Percentiles rank a stretch among this genome's conserved stretches.
Conservation (phyloP, 2,797 vertebrate species). For the Remorina albescens region DNA sequence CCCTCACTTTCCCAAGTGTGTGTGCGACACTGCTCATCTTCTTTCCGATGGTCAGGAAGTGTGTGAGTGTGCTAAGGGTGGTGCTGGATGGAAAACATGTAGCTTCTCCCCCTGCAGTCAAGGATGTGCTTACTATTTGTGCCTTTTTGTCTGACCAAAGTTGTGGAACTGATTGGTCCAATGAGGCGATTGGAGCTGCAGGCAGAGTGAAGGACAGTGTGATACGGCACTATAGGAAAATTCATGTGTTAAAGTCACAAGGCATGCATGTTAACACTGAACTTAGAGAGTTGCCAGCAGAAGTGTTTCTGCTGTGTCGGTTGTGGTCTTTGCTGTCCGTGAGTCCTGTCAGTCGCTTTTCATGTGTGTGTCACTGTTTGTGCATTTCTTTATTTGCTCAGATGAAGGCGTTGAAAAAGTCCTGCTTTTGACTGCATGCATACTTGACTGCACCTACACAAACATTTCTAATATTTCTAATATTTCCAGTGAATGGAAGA, state of each 20-base stretch:
- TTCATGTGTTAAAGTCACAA: conserved; percentile 83
- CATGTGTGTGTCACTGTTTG: conserved; percentile 39
- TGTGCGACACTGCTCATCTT: conserved; percentile 33
- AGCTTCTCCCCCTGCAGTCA: background rate
- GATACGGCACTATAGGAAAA: conserved; percentile 84
- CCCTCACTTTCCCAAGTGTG: conserved; percentile 47
- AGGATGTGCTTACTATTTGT: conserved; percentile 24
- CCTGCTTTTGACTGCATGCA: conserved; percentile 47
- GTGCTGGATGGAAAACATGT: background rate
- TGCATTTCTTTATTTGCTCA: conserved; percentile 54
- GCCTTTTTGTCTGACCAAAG: conserved; percentile 14
- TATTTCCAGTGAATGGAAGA: conserved; percentile 23
- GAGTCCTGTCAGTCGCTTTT: conserved; percentile 56
- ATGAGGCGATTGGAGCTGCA: conserved; percentile 58
- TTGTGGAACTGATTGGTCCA: conserved; percentile 56
- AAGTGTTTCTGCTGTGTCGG: conserved; percentile 52
- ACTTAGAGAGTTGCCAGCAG: conserved; percentile 69
- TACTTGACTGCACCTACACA: conserved; percentile 12
- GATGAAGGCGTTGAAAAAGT: conserved; percentile 54
- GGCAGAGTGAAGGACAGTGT: conserved; percentile 85
- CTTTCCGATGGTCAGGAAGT: conserved; percentile 33
- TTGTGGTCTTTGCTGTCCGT: conserved; percentile 47
- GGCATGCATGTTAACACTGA: conserved; percentile 87
- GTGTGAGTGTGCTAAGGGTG: conserved; percentile 9
- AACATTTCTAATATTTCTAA: background rate